Conservation (phyloP, 2,113 vertebrate species). For the Sinocyclocheilus anophthalmus region DNA sequence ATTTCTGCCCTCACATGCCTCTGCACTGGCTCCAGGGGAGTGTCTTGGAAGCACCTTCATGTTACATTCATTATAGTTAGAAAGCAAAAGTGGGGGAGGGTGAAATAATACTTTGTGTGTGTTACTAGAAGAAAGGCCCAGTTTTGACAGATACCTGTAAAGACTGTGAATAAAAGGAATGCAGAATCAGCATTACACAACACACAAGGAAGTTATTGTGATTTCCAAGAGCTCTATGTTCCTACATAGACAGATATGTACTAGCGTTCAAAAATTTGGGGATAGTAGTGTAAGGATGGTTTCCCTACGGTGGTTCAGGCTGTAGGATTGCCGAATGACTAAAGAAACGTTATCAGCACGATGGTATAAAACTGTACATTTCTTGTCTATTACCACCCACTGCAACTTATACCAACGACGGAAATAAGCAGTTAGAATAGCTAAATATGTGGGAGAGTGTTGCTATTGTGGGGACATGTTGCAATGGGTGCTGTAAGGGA, state of each 20-base stretch:
- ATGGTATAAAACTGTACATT: too few relatives aligned
- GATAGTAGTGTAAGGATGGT: too few relatives aligned
- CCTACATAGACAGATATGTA: background rate
- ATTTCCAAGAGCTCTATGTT: background rate
- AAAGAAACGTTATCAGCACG: too few relatives aligned
- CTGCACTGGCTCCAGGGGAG: slow-evolving; percentile 15
- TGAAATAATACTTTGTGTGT: background rate
- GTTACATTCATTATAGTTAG: background rate
- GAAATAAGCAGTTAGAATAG: too few relatives aligned
- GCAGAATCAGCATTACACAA: background rate
- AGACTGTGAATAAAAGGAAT: background rate
- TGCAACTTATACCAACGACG: too few relatives aligned
- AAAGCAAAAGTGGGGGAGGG: background rate
- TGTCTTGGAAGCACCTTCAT: background rate
- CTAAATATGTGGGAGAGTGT: too few relatives aligned
- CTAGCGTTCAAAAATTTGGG: too few relatives aligned
- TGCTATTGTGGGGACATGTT: too few relatives aligned
- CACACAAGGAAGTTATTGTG: background rate
- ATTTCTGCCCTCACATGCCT: slow-evolving; percentile 25
- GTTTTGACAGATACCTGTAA: background rate
- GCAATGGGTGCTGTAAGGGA: too few relatives aligned
- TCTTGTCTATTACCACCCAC: too few relatives aligned
- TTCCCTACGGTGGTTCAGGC: too few relatives aligned
- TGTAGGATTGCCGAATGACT: too few relatives aligned
- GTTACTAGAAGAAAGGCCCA: background rate